These are phyloP conservation scores for Rhyacophila evoluta DNA, from an alignment of 2,888 invertebrate species.

Conservation along the genomic window DNA sequence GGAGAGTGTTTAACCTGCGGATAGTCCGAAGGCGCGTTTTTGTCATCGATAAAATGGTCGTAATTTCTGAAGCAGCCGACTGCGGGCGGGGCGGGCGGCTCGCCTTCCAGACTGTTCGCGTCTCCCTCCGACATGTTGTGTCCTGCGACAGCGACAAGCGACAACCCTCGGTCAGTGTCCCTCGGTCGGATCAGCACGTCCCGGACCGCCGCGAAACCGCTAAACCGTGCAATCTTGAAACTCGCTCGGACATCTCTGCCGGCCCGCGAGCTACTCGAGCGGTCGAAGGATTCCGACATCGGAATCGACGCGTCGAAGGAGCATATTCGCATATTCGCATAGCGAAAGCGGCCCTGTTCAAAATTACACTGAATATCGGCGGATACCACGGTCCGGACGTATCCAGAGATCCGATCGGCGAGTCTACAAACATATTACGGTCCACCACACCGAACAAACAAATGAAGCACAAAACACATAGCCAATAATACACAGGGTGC, in stretches of 20 bases:
- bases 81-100: conserved; percentile 78
- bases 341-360: conserved; percentile 43
- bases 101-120: conserved; percentile 84
- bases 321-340: background rate
- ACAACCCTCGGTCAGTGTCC: conserved; percentile 33
- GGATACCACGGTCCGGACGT: conserved; percentile 52
- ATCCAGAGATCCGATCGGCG: conserved; percentile 42
- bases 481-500: conserved; percentile 54
- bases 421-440: conserved; percentile 59
- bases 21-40: conserved; percentile 54
- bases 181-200: conserved; percentile 56
- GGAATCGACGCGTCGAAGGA: background rate
- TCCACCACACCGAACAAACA: conserved; percentile 51
- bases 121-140: conserved; percentile 92
- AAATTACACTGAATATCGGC: conserved; percentile 53
- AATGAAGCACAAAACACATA: conserved; percentile 54
- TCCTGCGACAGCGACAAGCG: conserved; percentile 70
- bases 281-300: conserved; percentile 27
- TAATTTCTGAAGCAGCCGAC: conserved; percentile 84
- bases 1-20: conserved; percentile 45
- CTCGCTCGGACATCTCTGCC: conserved; percentile 36
- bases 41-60: conserved; percentile 74
- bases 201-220: conserved; percentile 56
- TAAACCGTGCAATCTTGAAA: conserved; percentile 54
- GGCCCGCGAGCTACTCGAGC: conserved; percentile 23